These are phyloP conservation scores for Mastacembelus armatus DNA, from an alignment of 2,797 vertebrate species.

Conservation along the genomic window DNA sequence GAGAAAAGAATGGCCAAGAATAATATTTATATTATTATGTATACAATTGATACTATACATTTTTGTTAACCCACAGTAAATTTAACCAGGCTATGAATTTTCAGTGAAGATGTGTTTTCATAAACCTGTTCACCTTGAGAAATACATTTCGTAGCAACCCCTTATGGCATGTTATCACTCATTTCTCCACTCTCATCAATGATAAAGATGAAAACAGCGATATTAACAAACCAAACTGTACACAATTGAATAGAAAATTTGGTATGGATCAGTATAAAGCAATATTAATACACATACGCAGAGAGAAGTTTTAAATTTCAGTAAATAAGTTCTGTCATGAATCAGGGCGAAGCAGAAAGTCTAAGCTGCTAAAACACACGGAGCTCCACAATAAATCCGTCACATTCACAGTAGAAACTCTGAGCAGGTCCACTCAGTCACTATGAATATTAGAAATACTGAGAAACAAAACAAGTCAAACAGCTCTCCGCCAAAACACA, in stretches of 20 bases:
- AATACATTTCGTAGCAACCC: slow-evolving; percentile 81
- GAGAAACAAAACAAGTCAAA: slow-evolving; percentile 17
- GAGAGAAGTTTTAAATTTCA: slow-evolving; percentile 42
- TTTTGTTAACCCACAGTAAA: slow-evolving; percentile 69
- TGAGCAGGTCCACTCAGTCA: slow-evolving; percentile 17
- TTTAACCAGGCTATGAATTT: slow-evolving; percentile 63
- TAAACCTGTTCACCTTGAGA: slow-evolving; percentile 52
- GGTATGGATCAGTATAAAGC: slow-evolving; percentile 67
- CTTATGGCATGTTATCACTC: slow-evolving; percentile 53
- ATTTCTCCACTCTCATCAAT: slow-evolving; percentile 19
- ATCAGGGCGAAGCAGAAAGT: slow-evolving; percentile 24
- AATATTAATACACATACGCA: slow-evolving; percentile 51
- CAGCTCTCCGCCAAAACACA: neutral
- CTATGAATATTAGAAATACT: slow-evolving; percentile 15
- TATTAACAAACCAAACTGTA: slow-evolving; percentile 65
- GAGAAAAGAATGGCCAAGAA: slow-evolving; percentile 81
- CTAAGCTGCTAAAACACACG: slow-evolving; percentile 34
- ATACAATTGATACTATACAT: slow-evolving; percentile 76
- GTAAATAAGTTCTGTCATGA: slow-evolving; percentile 40
- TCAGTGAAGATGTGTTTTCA: slow-evolving; percentile 53
- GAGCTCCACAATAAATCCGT: slow-evolving; percentile 41
- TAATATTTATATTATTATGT: slow-evolving; percentile 74
- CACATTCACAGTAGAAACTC: slow-evolving; percentile 63
- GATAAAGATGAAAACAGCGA: slow-evolving; percentile 51
- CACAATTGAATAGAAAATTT: slow-evolving; percentile 61